phyloP scores from a whole-genome alignment of 2,888 invertebrate genomes.

The Lymantria dispar region DNA sequence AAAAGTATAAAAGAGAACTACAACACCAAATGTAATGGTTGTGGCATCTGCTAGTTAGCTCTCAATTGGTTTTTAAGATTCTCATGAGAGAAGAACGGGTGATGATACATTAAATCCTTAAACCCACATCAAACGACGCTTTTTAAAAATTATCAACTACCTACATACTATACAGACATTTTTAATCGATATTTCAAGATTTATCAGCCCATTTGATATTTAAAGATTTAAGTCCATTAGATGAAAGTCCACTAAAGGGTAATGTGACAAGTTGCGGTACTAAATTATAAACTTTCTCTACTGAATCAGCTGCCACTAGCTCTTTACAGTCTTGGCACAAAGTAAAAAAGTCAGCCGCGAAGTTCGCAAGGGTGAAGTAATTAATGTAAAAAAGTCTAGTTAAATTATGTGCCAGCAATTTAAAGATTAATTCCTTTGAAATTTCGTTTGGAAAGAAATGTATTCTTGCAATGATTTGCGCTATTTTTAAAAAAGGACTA shows the following conservation, averaged over 20 bases:
- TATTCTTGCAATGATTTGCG: background rate
- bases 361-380: slow-evolving; percentile 18
- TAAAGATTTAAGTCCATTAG: slow-evolving; percentile 6
- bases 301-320: slow-evolving; percentile 18
- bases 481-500: no score
- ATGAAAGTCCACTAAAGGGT: slow-evolving; percentile 9
- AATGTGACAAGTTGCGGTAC: slow-evolving; percentile 21
- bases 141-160: no score
- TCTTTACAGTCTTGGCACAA: slow-evolving; percentile 17
- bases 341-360: slow-evolving; percentile 17
- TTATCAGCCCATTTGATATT: slow-evolving; percentile 9
- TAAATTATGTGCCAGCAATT: slow-evolving; percentile 1
- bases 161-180: no score
- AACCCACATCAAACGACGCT: no score
- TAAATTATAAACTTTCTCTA: slow-evolving; percentile 26
- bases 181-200: no score
- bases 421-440: background rate
- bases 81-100: no score
- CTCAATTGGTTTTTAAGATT: no score
- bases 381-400: slow-evolving; percentile 4
- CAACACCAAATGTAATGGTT: no score
- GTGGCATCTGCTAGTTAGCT: no score
- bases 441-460: background rate
- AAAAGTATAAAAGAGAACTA: no score
- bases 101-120: no score